Base-by-base conservation (phyloP, 2,888 invertebrate genomes). In the Drosophila leonis region DNA sequence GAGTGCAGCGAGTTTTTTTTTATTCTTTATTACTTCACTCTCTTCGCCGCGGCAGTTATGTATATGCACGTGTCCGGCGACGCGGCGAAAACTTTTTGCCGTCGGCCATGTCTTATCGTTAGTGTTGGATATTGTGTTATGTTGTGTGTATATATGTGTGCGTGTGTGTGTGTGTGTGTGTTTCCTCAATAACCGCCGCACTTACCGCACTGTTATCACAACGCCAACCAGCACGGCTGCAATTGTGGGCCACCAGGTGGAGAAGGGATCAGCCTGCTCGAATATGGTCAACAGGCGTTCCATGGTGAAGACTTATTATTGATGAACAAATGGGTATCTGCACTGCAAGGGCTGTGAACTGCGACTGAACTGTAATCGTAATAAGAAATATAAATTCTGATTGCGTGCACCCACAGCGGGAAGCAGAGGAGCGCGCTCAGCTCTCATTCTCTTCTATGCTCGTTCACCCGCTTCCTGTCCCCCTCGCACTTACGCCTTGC, bases 191-290 rank as follows among this genome's bases (percentile, higher is more conserved):
- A 33, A 20, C 52, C 24, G 15, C 35, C 52, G n/a, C 68, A 82
- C 90, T 93, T 91, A 94, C 94, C 94, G 94, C 81, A 94, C 93
- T 31, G 93, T 93, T 64, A 93, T 94, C 67, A 94, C 90, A 54
- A 94, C 71, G 63, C 94, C 94, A 64, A 94, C 93, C 60, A 93
- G 82, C 37, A 93, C 75, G 48, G 94, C 94, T 46, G 94, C 92
- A 63, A 94, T 92, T 78, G 94, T 93, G 9, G 95, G 94, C 94
- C 94, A 94, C 95, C 93, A 96, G 85, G 90, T 93, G 64, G 65
- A 86, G 75, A 85, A 93, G 83, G 90, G 95, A 91, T 87, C 94
- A 75, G 92, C 92, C 72, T 92, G 78, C 75, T 92, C 91, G 65
- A 93, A 88, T 68, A 92, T 78, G 71, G 90, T 88, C 84, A 92